Conservation (phyloP, 2,113 vertebrate species). For the Amazona guildingii region DNA sequence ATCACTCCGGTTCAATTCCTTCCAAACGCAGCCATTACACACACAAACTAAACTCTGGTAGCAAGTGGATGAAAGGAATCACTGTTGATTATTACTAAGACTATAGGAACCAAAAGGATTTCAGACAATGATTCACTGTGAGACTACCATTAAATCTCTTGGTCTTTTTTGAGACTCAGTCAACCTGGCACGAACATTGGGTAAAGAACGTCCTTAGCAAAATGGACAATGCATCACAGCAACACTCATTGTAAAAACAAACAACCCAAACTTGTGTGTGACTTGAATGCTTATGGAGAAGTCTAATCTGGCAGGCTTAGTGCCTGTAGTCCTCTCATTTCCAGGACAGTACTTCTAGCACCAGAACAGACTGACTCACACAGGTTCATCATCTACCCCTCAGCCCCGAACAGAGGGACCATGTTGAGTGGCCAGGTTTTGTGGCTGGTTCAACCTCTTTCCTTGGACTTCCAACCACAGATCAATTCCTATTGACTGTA, state of each 20-base stretch:
- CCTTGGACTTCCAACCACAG: background rate
- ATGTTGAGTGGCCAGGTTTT: background rate
- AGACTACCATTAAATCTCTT: background rate
- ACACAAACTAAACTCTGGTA: background rate
- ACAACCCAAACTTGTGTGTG: background rate
- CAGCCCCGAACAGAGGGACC: background rate
- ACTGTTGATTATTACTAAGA: conserved; percentile 15
- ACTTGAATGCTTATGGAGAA: background rate
- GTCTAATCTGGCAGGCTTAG: background rate
- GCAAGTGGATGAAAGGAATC: conserved; percentile 25
- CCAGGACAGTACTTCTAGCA: background rate
- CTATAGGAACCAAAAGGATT: conserved; percentile 1
- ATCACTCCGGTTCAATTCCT: background rate
- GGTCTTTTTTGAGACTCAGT: background rate
- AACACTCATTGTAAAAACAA: background rate
- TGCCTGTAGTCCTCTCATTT: background rate
- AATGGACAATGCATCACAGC: background rate
- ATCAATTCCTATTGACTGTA: background rate
- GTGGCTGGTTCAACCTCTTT: background rate
- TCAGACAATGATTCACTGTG: conserved; percentile 12
- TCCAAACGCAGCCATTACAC: background rate
- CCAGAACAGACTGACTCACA: background rate
- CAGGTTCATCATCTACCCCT: background rate
- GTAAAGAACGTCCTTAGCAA: background rate
- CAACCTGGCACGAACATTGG: background rate